Evolutionary conservation across 2,797 vertebrate species (phyloP).

Genomic region (Megalops cyprinoides): DNA sequence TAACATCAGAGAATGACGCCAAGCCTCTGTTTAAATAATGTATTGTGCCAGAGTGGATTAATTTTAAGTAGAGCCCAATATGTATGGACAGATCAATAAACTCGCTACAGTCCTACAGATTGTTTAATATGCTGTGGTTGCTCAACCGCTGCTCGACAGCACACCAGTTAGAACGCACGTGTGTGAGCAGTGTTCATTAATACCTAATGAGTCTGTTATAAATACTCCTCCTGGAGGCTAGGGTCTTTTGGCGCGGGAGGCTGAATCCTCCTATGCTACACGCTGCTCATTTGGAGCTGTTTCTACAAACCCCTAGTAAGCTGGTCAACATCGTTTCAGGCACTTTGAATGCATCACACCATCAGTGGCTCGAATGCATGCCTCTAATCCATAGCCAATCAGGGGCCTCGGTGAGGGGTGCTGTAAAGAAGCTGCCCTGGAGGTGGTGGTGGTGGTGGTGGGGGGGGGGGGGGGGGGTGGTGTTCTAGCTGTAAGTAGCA

Average conservation of each 20-base stretch:
- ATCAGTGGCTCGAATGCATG: neutral
- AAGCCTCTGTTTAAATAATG: neutral
- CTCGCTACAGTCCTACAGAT: constrained; percentile 53
- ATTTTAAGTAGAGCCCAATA: constrained; percentile 2
- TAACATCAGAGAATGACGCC: neutral
- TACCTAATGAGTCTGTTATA: constrained; percentile 68
- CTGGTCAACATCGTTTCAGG: too few relatives aligned
- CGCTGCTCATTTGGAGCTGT: constrained; percentile 40
- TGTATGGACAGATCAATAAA: constrained; percentile 60
- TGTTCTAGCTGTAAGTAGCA: neutral
- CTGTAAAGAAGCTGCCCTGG: too few relatives aligned
- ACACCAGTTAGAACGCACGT: constrained; percentile 57
- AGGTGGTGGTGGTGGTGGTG: too few relatives aligned
- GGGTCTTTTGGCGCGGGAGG: constrained; percentile 60
- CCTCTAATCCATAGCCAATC: neutral
- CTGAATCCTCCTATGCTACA: constrained; percentile 62
- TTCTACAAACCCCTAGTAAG: too few relatives aligned
- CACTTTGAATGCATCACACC: neutral
- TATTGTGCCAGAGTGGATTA: neutral
- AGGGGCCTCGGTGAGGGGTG: neutral
- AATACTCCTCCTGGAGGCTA: constrained; percentile 61
- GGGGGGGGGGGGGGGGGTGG: neutral
- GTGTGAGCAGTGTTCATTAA: constrained; percentile 61
- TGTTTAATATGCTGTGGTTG: constrained; percentile 48
- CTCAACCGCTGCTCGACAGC: constrained; percentile 59